Evolutionary conservation across 2,113 vertebrate genomes (phyloP).

Genomic region (Pluvianellus socialis): DNA sequence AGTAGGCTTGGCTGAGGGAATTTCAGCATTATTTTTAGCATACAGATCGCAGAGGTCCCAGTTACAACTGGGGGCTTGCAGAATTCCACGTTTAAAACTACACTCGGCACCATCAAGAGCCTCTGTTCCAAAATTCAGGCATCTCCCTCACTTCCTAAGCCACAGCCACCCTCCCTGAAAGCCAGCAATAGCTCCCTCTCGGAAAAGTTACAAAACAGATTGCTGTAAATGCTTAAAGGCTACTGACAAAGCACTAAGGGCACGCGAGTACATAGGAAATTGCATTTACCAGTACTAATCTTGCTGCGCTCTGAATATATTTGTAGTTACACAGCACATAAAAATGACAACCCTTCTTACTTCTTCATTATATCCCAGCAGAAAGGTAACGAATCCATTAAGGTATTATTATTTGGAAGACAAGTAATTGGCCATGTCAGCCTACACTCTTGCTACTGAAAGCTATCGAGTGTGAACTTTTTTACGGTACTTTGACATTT

Average conservation of each 20-base stretch:
- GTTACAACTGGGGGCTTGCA: too few relatives aligned
- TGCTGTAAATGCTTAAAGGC: background rate
- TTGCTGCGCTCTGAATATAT: background rate
- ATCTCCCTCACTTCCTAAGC: background rate
- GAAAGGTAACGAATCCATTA: background rate
- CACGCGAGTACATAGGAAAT: background rate
- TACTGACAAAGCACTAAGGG: background rate
- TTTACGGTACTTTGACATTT: background rate
- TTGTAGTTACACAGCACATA: background rate
- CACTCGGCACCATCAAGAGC: too few relatives aligned
- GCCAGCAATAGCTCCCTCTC: background rate
- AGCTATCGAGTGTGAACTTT: background rate
- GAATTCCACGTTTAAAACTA: background rate
- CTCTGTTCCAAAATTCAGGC: background rate
- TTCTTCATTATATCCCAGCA: background rate
- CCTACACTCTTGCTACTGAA: background rate
- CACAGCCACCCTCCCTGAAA: background rate
- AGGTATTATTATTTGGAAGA: background rate
- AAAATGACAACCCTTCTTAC: background rate
- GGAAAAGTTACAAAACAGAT: background rate
- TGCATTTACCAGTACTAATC: background rate
- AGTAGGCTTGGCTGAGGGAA: background rate
- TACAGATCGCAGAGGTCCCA: background rate
- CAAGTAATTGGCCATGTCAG: constrained; percentile 7
- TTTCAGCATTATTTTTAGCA: background rate